phyloP scores from a whole-genome alignment of 2,113 vertebrate species.

The Suncus etruscus region DNA sequence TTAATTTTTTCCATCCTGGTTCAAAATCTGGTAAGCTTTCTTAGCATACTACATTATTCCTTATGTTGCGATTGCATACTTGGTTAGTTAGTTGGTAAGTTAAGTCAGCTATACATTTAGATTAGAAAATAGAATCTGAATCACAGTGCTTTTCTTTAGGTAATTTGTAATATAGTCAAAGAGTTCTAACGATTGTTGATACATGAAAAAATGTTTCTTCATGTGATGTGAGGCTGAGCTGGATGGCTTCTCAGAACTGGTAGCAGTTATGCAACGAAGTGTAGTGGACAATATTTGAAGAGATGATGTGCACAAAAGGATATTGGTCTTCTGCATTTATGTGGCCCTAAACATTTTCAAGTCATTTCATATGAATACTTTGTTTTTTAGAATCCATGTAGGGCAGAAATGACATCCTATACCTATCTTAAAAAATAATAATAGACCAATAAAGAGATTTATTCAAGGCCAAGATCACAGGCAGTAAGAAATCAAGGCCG shows the following conservation, averaged over 20 bases:
- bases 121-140: conserved; percentile 24
- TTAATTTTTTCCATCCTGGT: neutral
- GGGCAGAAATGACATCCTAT: neutral
- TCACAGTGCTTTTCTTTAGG: conserved; percentile 31
- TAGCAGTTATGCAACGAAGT: neutral
- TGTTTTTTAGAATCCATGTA: neutral
- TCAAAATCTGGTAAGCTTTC: conserved; percentile 13
- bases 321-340: neutral
- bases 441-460: neutral
- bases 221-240: neutral
- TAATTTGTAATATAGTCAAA: neutral
- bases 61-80: neutral
- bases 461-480: neutral
- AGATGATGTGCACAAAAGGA: neutral
- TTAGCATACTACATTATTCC: neutral
- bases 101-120: neutral
- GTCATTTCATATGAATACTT: neutral
- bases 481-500: too few species aligned
- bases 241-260: conserved; percentile 7
- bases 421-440: neutral
- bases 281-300: neutral
- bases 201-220: conserved; percentile 17
- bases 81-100: neutral
- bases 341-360: neutral
- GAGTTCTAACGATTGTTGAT: neutral